Evolutionary conservation across 2,113 vertebrate species (phyloP), one percentile per base, ranked within the genome.

Genomic region (Psilopsiagon aurifrons): DNA sequence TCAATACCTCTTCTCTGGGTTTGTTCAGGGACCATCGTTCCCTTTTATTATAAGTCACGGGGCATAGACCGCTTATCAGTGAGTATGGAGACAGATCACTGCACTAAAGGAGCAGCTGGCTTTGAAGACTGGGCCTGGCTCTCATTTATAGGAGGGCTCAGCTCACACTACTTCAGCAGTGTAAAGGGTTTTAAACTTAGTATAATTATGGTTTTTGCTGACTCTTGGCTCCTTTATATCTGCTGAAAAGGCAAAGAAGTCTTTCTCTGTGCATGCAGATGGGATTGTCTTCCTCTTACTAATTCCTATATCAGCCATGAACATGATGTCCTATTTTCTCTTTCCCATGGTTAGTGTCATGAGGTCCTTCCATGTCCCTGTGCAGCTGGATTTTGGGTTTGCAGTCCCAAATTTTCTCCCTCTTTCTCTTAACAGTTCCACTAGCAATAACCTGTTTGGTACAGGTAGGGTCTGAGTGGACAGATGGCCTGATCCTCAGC

Each of bases 1-100:
- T 97, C 97, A 97, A 97, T 97, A 97, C 95, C 87, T 96, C 94
- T 88, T 83, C 66, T 78, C 83, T 88, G 94, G 94, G 68, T 93
- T 83, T 95, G 82, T 97, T 94, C 91, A 74, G 94, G 83, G 95
- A 92, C 93, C 87, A 94, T 88, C 91, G 0, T 86, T 95, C 95
- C 71, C 93, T 95, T 97, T 96, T 91, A 97, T 95, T 91, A 31
- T 57, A 75, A 97, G 94, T 95, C 96, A 95, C 3, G 0, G 94
- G 78, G 93, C 96, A 96, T 47, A 93, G 94, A 81, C 55, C 90
- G 84, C 91, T 91, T 92, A 97, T 95, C 87, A 94, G 89, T 2
- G 41, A 96, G 89, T 63, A 28, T 43, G 85, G 93, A 91, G 89
- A 95, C 91, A 97, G 75, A 97, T 88, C 97, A 49, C 74, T 86